Evolutionary conservation across 2,888 invertebrate species (phyloP).

Genomic region (Tortricodes alternella): DNA sequence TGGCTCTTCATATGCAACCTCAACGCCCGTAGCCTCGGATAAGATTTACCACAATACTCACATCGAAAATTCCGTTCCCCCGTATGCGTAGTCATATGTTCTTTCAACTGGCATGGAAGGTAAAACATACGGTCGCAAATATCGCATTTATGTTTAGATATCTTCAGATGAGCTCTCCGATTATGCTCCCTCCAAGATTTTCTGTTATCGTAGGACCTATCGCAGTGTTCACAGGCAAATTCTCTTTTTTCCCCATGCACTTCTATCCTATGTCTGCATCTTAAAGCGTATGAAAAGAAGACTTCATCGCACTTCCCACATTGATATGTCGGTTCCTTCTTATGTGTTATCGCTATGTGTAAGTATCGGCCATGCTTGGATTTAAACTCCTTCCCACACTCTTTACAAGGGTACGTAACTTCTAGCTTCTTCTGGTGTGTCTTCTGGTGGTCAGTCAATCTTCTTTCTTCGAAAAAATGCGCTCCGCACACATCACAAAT

Average conservation of each 20-base stretch:
- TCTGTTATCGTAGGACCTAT: conserved; percentile 50
- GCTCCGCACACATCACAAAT: conserved; percentile 72
- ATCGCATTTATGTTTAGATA: conserved; percentile 61
- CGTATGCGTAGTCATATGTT: conserved; percentile 77
- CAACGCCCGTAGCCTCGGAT: conserved; percentile 67
- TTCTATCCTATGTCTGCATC: conserved; percentile 46
- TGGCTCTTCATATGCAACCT: conserved; percentile 77
- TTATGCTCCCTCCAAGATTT: conserved; percentile 51
- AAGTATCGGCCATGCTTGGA: conserved; percentile 44
- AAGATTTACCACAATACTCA: conserved; percentile 74
- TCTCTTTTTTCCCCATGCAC: conserved; percentile 47
- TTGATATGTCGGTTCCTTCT: conserved; percentile 44
- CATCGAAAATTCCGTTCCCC: conserved; percentile 76
- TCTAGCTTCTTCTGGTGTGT: conserved; percentile 59
- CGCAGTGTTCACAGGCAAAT: conserved; percentile 52
- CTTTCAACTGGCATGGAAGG: conserved; percentile 55
- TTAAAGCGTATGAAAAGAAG: conserved; percentile 41
- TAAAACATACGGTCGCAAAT: conserved; percentile 67
- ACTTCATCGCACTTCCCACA: conserved; percentile 48
- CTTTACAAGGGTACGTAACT: conserved; percentile 60
- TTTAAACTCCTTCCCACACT: conserved; percentile 53
- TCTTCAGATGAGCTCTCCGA: conserved; percentile 47
- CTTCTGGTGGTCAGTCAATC: conserved; percentile 67
- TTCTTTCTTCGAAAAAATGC: conserved; percentile 72
- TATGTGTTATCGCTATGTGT: conserved; percentile 45